Base-by-base conservation (phyloP, 2,888 invertebrate species). In the Pycnomerus fuliginosus region DNA sequence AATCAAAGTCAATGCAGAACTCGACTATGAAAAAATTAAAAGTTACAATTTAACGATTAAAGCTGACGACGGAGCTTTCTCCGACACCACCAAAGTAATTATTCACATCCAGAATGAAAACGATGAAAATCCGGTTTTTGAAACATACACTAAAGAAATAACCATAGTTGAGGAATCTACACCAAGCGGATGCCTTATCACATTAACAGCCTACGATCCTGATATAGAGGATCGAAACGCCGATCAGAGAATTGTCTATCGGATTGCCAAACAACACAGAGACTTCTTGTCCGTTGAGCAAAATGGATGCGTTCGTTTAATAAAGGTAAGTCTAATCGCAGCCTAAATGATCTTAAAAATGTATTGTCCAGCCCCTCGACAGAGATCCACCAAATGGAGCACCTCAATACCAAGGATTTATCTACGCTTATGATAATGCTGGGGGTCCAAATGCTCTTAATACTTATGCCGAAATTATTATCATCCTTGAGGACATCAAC, bases 31-130 rank as follows among this genome's bases (percentile, higher is more conserved):
- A 69, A 84, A 82, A 49, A 85, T 85, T 14, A 88, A 87, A n/a
- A 82, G 86, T 62, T 94, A 94, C 65, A 84, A 82, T 35, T 74
- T 93, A n/a, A 86, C 84, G 36, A 86, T 93, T 1, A 78, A 84
- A 48, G 92, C 91, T 0, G 87, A 85, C 50, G 92, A 93, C 67
- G 93, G 93, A 1, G 78, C 85, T 33, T 90, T 81, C 67, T 85
- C 89, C 52, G 92, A 91, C 62, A 83, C 83, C 40, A 87, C 93
- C 0, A 83, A 80, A 56, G 94, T 96, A 0, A 80, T 84, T 33
- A 91, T 96, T 32, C 83, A 85, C 56, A 87, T 95, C 36, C 85
- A 84, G 56, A 90, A 97, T 69, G 85, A 94, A 29, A 97, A 97
- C 65, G 97, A 97, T 68, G 93, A 95, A 69, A 84, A 86, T 0